Conservation (phyloP, 2,113 vertebrate species). For the Cyanoliseus patagonus region DNA sequence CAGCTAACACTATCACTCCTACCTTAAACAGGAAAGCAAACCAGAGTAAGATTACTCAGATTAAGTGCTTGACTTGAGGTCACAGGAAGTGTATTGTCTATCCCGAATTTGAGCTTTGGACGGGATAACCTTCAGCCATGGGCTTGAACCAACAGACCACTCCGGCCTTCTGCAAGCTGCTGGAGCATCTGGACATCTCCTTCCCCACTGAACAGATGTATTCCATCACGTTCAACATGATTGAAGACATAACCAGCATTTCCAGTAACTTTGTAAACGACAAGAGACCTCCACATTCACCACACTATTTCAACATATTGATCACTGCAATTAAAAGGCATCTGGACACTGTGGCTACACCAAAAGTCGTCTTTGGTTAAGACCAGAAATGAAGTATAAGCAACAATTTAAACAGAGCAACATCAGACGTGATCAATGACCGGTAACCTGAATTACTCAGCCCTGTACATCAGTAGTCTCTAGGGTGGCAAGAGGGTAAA, state of each 20-base stretch:
- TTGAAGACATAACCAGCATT: neutral
- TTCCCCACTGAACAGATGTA: neutral
- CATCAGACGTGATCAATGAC: neutral
- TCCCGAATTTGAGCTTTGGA: neutral
- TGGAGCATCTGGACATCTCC: neutral
- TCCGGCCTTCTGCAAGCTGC: neutral
- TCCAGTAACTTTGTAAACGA: neutral
- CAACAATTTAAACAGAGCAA: neutral
- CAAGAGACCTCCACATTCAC: neutral
- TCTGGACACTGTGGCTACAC: neutral
- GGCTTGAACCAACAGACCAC: neutral
- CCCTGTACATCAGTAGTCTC: neutral
- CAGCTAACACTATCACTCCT: constrained; percentile 25
- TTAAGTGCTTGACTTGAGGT: constrained; percentile 40
- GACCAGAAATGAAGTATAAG: neutral
- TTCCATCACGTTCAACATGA: neutral
- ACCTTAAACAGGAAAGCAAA: constrained; percentile 21
- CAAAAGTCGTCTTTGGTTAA: neutral
- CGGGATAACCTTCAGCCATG: neutral
- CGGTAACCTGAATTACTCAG: neutral
- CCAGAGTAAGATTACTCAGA: constrained; percentile 50
- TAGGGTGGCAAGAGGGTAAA: neutral
- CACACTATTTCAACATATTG: neutral
- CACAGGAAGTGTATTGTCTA: constrained; percentile 5
- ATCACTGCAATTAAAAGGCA: neutral